Evolutionary conservation across 2,113 vertebrate species (phyloP), one percentile per base, ranked within the genome.

Genomic region (Hypocryptadius cinnamomeus): DNA sequence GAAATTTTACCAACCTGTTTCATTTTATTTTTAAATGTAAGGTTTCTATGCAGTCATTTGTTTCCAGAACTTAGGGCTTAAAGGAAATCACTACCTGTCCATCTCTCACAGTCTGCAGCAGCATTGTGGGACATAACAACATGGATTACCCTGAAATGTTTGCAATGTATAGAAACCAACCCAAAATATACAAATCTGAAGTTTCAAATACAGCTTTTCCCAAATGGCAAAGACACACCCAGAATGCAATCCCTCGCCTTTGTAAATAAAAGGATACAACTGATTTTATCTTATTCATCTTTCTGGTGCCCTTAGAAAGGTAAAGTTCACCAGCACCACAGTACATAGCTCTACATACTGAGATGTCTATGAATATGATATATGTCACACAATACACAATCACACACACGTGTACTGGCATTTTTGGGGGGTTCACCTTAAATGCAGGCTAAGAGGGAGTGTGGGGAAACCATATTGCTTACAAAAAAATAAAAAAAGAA

Each of bases 401-500:
- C 23, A 48, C 37, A 25, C 59, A 40, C 11, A 54, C 31, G n/a
- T 0, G 3, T 24, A 7, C 20, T 14, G 47, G 20, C 16, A 13
- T 15, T 42, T 87, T 59, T 15, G 13, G 47, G 50, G 48, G 50
- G 16, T 17, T 44, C 53, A n/a, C 20, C 25, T 68, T 51, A 53
- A 54, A 48, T 11, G 22, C 16, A 50, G 10, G 19, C 53, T 86
- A 22, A 17, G 47, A 71, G 28, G 9, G 14, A 35, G 8, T 9
- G 13, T 8, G 13, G 6, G 11, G 20, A 5, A 77, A 7, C 28
- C 35, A n/a, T 0, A 0, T 2, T 54, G n/a, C 21, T 70, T n/a
- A 57, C 30, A 14, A 65, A 11, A 47, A 64, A 18, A 35, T 74
- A 25, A 50, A 71, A 25, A 33, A 50, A 27, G 73, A 15, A 25